Percentiles rank a stretch among this genome's conserved stretches.
phyloP scores from a whole-genome alignment of 1,140 invertebrate genomes.

The Acromyrmex echinatior region DNA sequence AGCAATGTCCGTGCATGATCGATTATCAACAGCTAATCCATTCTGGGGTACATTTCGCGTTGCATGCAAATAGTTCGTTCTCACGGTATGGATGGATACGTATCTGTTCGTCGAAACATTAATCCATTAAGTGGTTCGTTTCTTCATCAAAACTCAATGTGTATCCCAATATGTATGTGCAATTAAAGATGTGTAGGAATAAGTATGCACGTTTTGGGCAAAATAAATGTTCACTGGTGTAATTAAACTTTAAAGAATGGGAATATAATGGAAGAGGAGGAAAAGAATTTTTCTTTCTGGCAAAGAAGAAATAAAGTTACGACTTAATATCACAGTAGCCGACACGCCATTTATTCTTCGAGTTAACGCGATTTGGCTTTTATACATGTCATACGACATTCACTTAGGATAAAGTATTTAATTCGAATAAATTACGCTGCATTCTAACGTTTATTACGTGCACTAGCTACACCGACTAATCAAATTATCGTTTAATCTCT shows the following conservation, averaged over 20 bases:
- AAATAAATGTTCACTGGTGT: neutral
- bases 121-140: constrained; percentile 20
- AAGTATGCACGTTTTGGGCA: neutral
- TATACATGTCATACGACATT: neutral
- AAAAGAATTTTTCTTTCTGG: neutral
- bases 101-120: constrained; percentile 27
- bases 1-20: constrained; percentile 52
- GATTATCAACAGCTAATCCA: constrained; percentile 65
- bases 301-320: neutral
- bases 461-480: neutral
- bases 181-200: constrained; percentile 4
- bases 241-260: neutral
- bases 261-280: neutral
- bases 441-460: constrained; percentile 4
- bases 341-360: neutral
- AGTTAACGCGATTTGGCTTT: constrained; percentile 17
- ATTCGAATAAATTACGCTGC: constrained; percentile 33
- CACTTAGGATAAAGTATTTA: constrained; percentile 19
- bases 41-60: constrained; percentile 44
- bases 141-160: neutral
- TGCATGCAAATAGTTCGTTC: constrained; percentile 56
- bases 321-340: neutral
- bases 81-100: constrained; percentile 44
- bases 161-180: neutral
- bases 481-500: constrained; percentile 30